Conservation (phyloP, 2,888 invertebrate species). For the Ramazzottius varieornatus region DNA sequence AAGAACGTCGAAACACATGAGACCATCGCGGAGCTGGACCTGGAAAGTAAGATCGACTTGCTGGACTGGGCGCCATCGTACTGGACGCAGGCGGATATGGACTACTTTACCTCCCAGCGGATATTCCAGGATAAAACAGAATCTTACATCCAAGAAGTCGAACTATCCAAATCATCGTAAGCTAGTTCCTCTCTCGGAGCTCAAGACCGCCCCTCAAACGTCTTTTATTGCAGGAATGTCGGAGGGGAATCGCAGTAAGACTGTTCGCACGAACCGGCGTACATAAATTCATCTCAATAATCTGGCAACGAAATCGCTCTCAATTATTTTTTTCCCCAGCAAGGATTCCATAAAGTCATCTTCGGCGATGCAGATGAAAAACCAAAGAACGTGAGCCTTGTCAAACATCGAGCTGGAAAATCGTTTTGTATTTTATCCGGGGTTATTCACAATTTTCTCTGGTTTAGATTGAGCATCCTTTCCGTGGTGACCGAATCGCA, state of each 20-base stretch:
- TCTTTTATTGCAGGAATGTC: no score
- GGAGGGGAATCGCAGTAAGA: no score
- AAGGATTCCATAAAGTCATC: not conserved
- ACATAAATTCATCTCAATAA: not conserved
- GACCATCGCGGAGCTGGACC: not conserved
- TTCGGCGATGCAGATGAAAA: not conserved
- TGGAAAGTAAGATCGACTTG: not conserved
- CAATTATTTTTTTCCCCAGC: not conserved
- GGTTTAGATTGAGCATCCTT: not conserved
- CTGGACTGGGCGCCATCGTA: not conserved
- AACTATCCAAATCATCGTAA: not conserved
- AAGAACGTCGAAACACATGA: not conserved
- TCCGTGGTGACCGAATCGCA: not conserved
- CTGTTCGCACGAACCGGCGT: not conserved
- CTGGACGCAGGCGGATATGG: not conserved
- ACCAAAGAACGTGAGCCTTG: not conserved
- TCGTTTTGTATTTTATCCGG: no score
- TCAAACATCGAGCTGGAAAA: no score
- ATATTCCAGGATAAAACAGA: not conserved
- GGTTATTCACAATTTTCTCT: no score
- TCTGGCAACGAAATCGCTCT: no score
- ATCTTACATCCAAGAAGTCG: not conserved
- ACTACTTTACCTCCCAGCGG: not conserved
- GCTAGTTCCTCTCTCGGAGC: no score
- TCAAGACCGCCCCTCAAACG: no score